Percentiles rank a stretch among this genome's conserved stretches.
phyloP scores from a whole-genome alignment of 2,113 vertebrate species.

The Limnothrissa miodon region DNA sequence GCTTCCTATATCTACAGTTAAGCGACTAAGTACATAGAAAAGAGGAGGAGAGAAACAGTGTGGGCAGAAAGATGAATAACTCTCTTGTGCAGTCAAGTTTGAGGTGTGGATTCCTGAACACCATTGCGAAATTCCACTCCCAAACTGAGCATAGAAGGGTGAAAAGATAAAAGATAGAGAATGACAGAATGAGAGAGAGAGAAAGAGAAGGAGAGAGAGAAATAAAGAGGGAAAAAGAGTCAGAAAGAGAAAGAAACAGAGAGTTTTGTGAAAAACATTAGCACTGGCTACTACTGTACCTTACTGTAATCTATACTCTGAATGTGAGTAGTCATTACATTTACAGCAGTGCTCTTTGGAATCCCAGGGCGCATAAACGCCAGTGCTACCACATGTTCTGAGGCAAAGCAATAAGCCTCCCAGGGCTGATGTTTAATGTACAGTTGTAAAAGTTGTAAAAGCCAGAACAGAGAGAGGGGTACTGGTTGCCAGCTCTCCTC shows the following conservation, averaged over 20 bases:
- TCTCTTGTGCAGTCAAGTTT: conserved; percentile 55
- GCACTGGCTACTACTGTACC: not conserved
- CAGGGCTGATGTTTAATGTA: not conserved
- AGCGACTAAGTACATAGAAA: not conserved
- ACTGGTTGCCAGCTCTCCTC: not conserved
- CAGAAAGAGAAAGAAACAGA: too few relatives aligned
- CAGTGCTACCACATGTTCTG: not conserved
- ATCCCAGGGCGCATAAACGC: not conserved
- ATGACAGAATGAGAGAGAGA: not conserved
- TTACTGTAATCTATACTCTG: not conserved
- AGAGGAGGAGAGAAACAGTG: conserved; percentile 30
- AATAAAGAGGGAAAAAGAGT: too few relatives aligned
- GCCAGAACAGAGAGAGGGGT: not conserved
- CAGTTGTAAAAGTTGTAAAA: not conserved
- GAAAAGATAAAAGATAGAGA: conserved; percentile 14
- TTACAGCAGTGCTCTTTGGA: not conserved
- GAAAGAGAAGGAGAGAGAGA: not conserved
- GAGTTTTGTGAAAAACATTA: not conserved
- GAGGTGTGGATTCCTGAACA: conserved; percentile 60
- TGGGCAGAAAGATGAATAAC: conserved; percentile 56
- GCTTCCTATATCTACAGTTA: not conserved
- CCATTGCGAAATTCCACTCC: conserved; percentile 59
- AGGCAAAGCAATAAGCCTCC: not conserved
- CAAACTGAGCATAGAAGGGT: conserved; percentile 22
- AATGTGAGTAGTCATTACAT: not conserved